Percentiles rank a stretch among this genome's conserved stretches.
Evolutionary conservation across 2,888 invertebrate genomes (phyloP).

Genomic region (Platycnemis pennipes): DNA sequence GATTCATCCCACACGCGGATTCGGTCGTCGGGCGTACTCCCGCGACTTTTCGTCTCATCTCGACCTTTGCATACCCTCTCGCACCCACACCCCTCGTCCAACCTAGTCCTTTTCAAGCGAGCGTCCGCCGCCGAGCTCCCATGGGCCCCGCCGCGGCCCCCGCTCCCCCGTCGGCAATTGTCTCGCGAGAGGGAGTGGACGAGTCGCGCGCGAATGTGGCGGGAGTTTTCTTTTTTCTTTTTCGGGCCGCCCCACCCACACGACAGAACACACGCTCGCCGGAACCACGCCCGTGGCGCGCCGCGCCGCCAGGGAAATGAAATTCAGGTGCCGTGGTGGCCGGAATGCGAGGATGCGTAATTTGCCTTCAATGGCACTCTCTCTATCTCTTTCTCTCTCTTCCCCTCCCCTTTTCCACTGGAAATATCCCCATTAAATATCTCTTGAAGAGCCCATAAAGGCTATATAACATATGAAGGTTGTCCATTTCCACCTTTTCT

Average conservation of each 20-base stretch:
- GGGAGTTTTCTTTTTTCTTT: not conserved
- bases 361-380: not conserved
- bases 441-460: no score
- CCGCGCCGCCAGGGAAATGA: not conserved
- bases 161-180: slow-evolving; percentile 29
- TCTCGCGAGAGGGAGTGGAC: slow-evolving; percentile 19
- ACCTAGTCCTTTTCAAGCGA: not conserved
- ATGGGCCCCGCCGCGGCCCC: not conserved
- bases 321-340: slow-evolving; percentile 6
- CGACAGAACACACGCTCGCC: not conserved
- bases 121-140: slow-evolving; percentile 50
- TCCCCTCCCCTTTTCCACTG: no score
- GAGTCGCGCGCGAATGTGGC: slow-evolving; percentile 28
- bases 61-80: not conserved
- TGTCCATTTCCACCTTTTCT: no score
- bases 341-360: not conserved
- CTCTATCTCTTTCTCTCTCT: not conserved
- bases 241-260: slow-evolving; percentile 38
- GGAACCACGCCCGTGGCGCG: slow-evolving; percentile 24
- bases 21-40: not conserved
- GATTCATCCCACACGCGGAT: slow-evolving; percentile 37
- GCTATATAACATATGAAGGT: no score
- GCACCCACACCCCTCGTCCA: not conserved
- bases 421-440: no score
- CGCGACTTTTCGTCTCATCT: not conserved